Conservation (phyloP, 2,797 vertebrate species). For the Ctenochaetus hawaiiensis region DNA sequence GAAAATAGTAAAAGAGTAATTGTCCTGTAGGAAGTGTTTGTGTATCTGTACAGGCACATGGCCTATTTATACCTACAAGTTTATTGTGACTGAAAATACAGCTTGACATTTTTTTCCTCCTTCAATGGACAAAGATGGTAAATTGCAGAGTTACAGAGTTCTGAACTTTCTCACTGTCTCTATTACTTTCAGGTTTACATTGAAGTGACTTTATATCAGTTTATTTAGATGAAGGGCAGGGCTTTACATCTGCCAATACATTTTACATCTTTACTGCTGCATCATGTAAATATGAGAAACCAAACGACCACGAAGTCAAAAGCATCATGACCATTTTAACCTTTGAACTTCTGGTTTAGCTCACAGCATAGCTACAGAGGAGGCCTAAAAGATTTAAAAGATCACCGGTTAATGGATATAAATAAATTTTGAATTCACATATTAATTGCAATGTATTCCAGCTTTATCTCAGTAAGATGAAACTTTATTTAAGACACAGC, state of each 20-base stretch:
- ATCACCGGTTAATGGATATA: background rate
- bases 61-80: background rate
- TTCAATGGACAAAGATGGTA: background rate
- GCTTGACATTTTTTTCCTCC: background rate
- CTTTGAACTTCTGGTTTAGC: background rate
- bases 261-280: background rate
- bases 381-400: background rate
- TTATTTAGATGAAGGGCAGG: background rate
- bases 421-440: background rate
- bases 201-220: background rate
- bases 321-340: background rate
- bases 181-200: slow-evolving; percentile 4
- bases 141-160: background rate
- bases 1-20: slow-evolving; percentile 8
- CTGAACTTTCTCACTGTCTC: background rate
- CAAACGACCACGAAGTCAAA: background rate
- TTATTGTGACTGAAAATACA: slow-evolving; percentile 1
- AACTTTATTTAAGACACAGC: background rate
- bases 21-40: slow-evolving; percentile 1
- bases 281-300: background rate
- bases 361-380: background rate
- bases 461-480: background rate
- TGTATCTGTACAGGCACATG: background rate
- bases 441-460: background rate
- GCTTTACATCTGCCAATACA: background rate